Percentiles rank a stretch among this genome's conserved stretches.
These are phyloP conservation scores for Chouioia cunea DNA, from an alignment of 2,888 invertebrate genomes.

Conservation along the genomic window DNA sequence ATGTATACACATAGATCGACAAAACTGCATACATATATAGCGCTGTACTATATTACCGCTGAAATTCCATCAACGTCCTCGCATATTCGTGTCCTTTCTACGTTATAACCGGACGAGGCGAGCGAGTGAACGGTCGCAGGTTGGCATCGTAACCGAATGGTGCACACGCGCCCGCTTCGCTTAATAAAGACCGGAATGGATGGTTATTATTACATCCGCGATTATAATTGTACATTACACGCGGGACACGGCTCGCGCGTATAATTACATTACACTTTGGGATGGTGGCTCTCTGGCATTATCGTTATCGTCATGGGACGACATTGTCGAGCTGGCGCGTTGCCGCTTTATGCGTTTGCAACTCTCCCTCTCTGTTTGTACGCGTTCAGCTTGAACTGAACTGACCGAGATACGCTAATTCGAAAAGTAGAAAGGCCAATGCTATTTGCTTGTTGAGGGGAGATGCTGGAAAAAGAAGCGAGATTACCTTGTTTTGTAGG, in stretches of 20 bases:
- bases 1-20: not conserved
- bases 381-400: not conserved
- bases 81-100: slow-evolving; percentile 11
- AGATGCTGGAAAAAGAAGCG: not conserved
- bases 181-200: slow-evolving; percentile 44
- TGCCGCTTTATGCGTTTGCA: not conserved
- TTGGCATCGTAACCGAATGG: slow-evolving; percentile 26
- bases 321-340: slow-evolving; percentile 35
- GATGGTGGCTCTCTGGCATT: slow-evolving; percentile 28
- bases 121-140: not conserved
- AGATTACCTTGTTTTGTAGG: no score
- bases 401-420: slow-evolving; percentile 28
- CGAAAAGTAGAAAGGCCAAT: slow-evolving; percentile 37
- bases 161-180: slow-evolving; percentile 22
- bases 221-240: slow-evolving; percentile 46
- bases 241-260: slow-evolving; percentile 34
- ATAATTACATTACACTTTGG: slow-evolving; percentile 46
- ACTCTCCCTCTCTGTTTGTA: slow-evolving; percentile 33
- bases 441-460: not conserved
- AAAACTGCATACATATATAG: not conserved
- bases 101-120: not conserved
- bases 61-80: slow-evolving; percentile 37
- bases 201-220: slow-evolving; percentile 46
- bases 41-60: slow-evolving; percentile 25
- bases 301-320: slow-evolving; percentile 45